Evolutionary conservation across 2,113 vertebrate genomes (phyloP).

Genomic region (Sapajus apella): DNA sequence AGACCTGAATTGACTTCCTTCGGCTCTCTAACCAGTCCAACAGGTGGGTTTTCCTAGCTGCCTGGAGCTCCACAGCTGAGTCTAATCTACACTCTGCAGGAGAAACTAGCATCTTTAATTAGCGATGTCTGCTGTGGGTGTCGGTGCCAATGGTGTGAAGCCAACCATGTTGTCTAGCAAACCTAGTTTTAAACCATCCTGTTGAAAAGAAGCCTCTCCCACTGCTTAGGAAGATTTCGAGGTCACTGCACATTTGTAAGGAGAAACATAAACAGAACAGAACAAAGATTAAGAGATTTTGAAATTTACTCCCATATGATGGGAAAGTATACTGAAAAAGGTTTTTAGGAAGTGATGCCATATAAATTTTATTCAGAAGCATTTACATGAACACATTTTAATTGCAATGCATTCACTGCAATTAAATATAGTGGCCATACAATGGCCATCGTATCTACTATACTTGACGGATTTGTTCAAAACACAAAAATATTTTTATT

Average conservation of each 20-base stretch:
- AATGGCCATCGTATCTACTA: not conserved
- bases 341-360: not conserved
- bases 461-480: not conserved
- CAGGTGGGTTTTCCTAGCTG: not conserved
- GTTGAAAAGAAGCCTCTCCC: not conserved
- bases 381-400: not conserved
- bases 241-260: not conserved
- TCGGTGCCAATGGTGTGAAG: fast-evolving
- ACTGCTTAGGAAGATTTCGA: not conserved
- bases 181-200: not conserved
- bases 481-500: not conserved
- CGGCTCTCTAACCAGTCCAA: not conserved
- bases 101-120: not conserved
- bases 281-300: not conserved
- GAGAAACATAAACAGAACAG: not conserved
- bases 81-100: not conserved
- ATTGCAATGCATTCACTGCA: not conserved
- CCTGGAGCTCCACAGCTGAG: not conserved
- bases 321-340: not conserved
- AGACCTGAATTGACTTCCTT: not conserved
- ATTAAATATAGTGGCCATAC: too few species aligned
- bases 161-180: not conserved
- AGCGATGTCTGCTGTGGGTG: too few species aligned
- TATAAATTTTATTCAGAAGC: not conserved
- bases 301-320: not conserved